These are phyloP conservation scores for Thaleichthys pacificus DNA, from an alignment of 2,797 vertebrate species.

Conservation along the genomic window DNA sequence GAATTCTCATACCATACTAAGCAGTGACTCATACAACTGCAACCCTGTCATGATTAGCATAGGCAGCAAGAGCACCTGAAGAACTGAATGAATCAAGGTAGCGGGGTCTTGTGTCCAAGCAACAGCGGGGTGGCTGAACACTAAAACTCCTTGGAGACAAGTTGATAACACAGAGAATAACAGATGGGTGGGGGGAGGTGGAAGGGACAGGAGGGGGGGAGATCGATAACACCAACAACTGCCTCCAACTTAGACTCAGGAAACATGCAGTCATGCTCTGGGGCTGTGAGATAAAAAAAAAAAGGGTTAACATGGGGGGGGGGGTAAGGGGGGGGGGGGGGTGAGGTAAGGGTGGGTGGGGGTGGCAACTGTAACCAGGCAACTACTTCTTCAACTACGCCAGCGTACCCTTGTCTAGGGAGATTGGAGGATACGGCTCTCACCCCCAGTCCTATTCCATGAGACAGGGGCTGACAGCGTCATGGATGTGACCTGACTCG, in stretches of 20 bases:
- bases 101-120: slow-evolving; percentile 49
- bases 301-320: background rate
- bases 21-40: slow-evolving; percentile 49
- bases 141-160: background rate
- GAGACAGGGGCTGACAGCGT: background rate
- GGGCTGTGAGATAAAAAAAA: slow-evolving; percentile 19
- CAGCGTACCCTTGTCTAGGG: slow-evolving; percentile 38
- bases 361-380: slow-evolving; percentile 68
- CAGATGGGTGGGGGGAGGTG: slow-evolving; percentile 41
- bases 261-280: slow-evolving; percentile 6
- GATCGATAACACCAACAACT: slow-evolving; percentile 58
- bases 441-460: slow-evolving; percentile 16
- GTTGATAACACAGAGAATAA: slow-evolving; percentile 45
- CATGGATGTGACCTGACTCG: background rate
- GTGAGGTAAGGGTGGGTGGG: slow-evolving; percentile 1
- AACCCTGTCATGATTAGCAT: slow-evolving; percentile 25
- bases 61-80: slow-evolving; percentile 34
- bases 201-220: slow-evolving; percentile 32
- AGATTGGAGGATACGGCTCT: slow-evolving; percentile 60
- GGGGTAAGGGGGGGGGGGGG: background rate
- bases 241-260: slow-evolving; percentile 15
- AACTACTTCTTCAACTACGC: slow-evolving; percentile 60
- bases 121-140: slow-evolving; percentile 25
- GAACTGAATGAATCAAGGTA: slow-evolving; percentile 32
- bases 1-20: slow-evolving; percentile 33